Evolutionary conservation across 2,888 invertebrate genomes (phyloP).

Genomic region (Tiphia femorata): DNA sequence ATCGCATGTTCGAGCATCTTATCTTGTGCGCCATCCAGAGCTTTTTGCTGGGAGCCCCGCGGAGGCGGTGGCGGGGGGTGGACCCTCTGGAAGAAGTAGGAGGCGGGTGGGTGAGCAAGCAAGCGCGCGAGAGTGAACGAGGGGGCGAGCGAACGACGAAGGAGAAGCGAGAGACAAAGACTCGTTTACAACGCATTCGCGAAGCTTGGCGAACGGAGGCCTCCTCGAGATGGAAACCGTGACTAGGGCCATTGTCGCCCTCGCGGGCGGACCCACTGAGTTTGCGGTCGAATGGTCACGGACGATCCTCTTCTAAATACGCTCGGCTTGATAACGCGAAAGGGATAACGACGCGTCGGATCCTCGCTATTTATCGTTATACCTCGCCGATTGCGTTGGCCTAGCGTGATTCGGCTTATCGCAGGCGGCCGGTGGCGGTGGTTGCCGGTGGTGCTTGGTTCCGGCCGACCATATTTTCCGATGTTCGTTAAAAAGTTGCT

Average conservation of each 20-base stretch:
- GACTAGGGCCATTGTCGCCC: not conserved
- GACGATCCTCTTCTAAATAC: too few relatives aligned
- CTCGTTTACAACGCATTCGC: constrained; percentile 11
- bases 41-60: constrained; percentile 47
- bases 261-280: not conserved
- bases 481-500: too few relatives aligned
- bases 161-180: constrained; percentile 16
- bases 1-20: constrained; percentile 59
- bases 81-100: constrained; percentile 3
- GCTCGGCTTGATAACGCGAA: too few relatives aligned
- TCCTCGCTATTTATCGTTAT: too few relatives aligned
- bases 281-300: too few relatives aligned
- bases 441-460: too few relatives aligned
- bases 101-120: not conserved
- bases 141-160: constrained; percentile 3
- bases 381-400: too few relatives aligned
- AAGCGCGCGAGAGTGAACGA: not conserved
- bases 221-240: too few relatives aligned
- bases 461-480: too few relatives aligned
- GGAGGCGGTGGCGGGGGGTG: constrained; percentile 3
- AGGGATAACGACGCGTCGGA: too few relatives aligned
- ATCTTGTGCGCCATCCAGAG: constrained; percentile 56
- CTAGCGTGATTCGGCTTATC: too few relatives aligned
- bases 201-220: not conserved
- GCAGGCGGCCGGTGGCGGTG: too few relatives aligned